These are phyloP conservation scores for Anaspis maculata DNA, from an alignment of 2,888 invertebrate species.

Conservation along the genomic window DNA sequence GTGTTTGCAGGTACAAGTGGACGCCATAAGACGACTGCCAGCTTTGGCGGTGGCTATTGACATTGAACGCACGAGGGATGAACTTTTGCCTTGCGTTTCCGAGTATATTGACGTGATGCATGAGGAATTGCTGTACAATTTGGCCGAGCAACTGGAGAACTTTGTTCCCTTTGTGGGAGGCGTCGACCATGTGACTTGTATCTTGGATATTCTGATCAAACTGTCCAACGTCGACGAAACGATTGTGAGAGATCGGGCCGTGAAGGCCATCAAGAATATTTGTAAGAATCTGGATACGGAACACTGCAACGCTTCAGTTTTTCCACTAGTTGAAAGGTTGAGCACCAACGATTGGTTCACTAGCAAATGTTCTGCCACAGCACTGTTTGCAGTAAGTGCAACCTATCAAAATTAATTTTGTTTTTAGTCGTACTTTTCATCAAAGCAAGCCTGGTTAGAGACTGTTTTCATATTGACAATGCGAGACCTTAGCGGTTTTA, in stretches of 20 bases:
- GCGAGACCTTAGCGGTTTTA: too few species aligned
- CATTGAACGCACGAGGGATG: constrained; percentile 26
- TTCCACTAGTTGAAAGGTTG: constrained; percentile 27
- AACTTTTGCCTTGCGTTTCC: constrained; percentile 30
- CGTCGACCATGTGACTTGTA: constrained; percentile 23
- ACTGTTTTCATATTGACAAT: too few species aligned
- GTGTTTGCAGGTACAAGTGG: constrained; percentile 43
- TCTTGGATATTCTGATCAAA: constrained; percentile 30
- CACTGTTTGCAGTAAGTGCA: constrained; percentile 25
- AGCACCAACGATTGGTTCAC: constrained; percentile 30
- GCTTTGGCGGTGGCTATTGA: constrained; percentile 29
- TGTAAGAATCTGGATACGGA: constrained; percentile 21
- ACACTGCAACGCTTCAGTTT: constrained; percentile 24
- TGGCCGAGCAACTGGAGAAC: constrained; percentile 31
- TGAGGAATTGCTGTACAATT: constrained; percentile 30
- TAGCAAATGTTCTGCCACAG: constrained; percentile 28
- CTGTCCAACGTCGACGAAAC: constrained; percentile 33
- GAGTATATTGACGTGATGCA: constrained; percentile 28
- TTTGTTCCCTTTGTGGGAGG: constrained; percentile 35
- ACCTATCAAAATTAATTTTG: constrained; percentile 1
- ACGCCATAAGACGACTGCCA: constrained; percentile 27
- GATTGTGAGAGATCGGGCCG: constrained; percentile 29
- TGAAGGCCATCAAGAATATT: constrained; percentile 27
- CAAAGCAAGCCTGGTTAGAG: too few species aligned
- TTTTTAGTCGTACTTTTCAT: too few species aligned